Evolutionary conservation across 2,797 vertebrate genomes (phyloP).

Genomic region (Numenius phaeopus): DNA sequence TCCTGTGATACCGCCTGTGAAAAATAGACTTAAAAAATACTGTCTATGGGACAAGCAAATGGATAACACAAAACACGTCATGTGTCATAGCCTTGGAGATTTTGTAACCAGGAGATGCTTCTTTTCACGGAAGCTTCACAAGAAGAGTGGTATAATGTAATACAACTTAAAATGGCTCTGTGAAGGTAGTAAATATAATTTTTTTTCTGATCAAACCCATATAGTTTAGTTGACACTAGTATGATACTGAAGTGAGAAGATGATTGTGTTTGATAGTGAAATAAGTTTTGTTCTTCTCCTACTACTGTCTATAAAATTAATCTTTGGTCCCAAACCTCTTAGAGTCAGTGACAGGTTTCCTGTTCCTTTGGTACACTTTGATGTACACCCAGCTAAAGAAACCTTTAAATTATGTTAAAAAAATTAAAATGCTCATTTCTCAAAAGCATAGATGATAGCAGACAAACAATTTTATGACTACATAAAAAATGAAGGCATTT

Average conservation of each 20-base stretch:
- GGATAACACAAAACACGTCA: not conserved
- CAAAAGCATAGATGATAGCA: not conserved
- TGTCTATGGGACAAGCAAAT: not conserved
- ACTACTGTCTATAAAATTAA: not conserved
- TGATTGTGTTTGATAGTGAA: not conserved
- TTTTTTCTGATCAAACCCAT: not conserved
- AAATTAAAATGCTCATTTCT: not conserved
- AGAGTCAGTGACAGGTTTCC: not conserved
- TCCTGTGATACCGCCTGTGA: not conserved
- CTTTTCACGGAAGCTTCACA: not conserved
- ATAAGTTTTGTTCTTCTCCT: not conserved
- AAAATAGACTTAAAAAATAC: not conserved
- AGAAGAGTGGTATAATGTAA: not conserved
- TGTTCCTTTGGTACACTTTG: not conserved
- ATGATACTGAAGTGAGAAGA: not conserved
- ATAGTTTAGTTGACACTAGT: not conserved
- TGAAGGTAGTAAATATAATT: fast-evolving
- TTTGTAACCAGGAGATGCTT: not conserved
- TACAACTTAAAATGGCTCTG: not conserved
- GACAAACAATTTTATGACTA: not conserved
- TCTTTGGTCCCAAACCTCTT: not conserved
- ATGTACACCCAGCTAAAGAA: not conserved
- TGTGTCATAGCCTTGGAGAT: not conserved
- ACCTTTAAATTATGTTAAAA: not conserved
- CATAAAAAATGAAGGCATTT: not conserved